Evolutionary conservation across 2,797 vertebrate genomes (phyloP), one percentile per base, ranked within the genome.

Genomic region (Sphenopsis melanotis): DNA sequence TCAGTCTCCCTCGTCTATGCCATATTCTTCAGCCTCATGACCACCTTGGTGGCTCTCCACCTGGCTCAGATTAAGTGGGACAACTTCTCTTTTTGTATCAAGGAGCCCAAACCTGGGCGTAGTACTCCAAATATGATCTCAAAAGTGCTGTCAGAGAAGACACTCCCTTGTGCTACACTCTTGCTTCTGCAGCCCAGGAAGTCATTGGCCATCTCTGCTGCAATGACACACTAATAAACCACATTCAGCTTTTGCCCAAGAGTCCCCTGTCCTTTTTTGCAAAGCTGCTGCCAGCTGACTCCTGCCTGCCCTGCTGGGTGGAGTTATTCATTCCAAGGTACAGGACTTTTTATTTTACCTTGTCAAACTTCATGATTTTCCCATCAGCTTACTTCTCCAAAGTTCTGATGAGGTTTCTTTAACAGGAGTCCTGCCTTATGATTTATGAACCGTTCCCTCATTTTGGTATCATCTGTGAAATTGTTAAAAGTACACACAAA

Each of bases 1-100:
- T 39, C 44, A 71, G 4, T 20, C 5, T 52, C 12, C 22, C 9
- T 12, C 1, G 0, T 52, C 14, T 36, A 47, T 17, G 18, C 4
- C 36, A 44, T 52, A 11, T 49, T 32, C 32, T 87, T 23, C 65
- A 77, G 18, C 5, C n/a, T 37, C 41, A 30, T 30, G n/a, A 42
- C 21, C 27, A 39, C 24, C 18, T 32, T 60, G 20, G 8, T 69
- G 37, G 7, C 18, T 61, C 6, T 83, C 32, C 18, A 53, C 7
- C 50, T 52, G 30, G 20, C 6, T 74, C 56, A 77, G 19, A 57
- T 22, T 12, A 27, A 41, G 18, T n/a, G 23, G 37, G 12, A 21
- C 20, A 59, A 13, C 39, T 4, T 41, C n/a, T 32, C 15, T 30
- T 83, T 65, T 59, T 55, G 30, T 60, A 44, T 26, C 34, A 70